phyloP scores from a whole-genome alignment of 2,888 invertebrate species.

The Norana najaformis region DNA sequence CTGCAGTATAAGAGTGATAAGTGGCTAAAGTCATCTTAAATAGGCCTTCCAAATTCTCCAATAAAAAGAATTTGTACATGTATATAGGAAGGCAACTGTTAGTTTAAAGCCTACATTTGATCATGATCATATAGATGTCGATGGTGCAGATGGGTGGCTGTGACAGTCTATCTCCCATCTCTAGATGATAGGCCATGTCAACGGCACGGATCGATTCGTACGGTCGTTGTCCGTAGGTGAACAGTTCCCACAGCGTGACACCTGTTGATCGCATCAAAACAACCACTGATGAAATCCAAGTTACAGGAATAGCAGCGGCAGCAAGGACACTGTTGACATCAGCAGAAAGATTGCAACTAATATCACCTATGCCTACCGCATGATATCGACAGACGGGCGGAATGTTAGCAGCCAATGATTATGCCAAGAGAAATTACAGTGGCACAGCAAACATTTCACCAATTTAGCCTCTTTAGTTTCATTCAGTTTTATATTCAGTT shows the following conservation, averaged over 20 bases:
- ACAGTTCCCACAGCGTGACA: slow-evolving; percentile 95
- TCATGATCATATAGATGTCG: slow-evolving; percentile 94
- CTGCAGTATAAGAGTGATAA: too few relatives aligned
- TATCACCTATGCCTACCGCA: neutral
- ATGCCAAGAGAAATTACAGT: too few relatives aligned
- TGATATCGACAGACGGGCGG: too few relatives aligned
- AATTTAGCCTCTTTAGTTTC: too few relatives aligned
- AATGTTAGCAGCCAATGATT: too few relatives aligned
- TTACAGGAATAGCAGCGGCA: too few relatives aligned
- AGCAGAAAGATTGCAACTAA: too few relatives aligned
- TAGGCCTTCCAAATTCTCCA: too few relatives aligned
- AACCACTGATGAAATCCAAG: too few relatives aligned
- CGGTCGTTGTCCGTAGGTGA: slow-evolving; percentile 91
- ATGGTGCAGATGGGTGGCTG: slow-evolving; percentile 92
- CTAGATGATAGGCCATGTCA: slow-evolving; percentile 88
- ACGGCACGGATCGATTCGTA: slow-evolving; percentile 88
- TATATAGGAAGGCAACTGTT: neutral
- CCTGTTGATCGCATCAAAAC: slow-evolving; percentile 57
- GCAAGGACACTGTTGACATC: neutral
- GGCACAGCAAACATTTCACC: too few relatives aligned
- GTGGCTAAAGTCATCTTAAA: too few relatives aligned
- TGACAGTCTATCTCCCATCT: slow-evolving; percentile 87
- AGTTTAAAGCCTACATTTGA: slow-evolving; percentile 73
- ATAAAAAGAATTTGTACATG: neutral
- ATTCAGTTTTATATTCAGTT: too few relatives aligned